Base-by-base conservation (phyloP, 2,113 vertebrate species). In the Cricetomys ansorgei region DNA sequence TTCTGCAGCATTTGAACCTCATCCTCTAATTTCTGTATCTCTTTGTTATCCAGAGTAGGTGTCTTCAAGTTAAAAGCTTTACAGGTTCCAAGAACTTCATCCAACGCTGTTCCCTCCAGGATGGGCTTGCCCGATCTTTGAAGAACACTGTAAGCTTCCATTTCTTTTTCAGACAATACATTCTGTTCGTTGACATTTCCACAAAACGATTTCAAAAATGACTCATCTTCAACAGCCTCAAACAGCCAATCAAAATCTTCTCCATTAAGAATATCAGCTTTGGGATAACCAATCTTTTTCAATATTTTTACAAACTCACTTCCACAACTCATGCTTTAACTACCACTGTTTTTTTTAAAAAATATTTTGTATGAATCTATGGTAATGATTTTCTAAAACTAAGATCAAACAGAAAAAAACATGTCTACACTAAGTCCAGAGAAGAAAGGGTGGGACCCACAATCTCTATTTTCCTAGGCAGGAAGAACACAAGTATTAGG, bases 241-340 rank as follows among this genome's bases (percentile, higher is more conserved):
- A 99, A 99, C 89, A 99, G 97, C 99, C 99, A 99, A 97, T 99
- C 99, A 95, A 99, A 99, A 97, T 99, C 99, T 12, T 99, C 99
- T 91, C 98, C 99, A 95, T 99, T 98, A 79, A 99, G 98, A 11
- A 93, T 94, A 62, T 98, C 96, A 2, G 98, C 98, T 67, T 98
- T 98, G 21, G 99, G 99, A 98, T 99, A 99, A 93, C 98, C 98
- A 64, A 99, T 98, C 96, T 98, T 99, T 93, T 98, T 98, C 75
- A 99, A 97, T 3, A 98, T 99, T 98, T 99, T 98, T 98, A 99
- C 99, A 98, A 99, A 99, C 50, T 99, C 98, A 43, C 98, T 98
- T 95, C 99, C 99, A 89, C 98, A 98, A 96, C 98, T 99, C 99
- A 99, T 99, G 90, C 92, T 37, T 95, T 76, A 88, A 94, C 9